Evolutionary conservation across 2,113 vertebrate species (phyloP), one percentile per base, ranked within the genome.

Genomic region (Clarias batrachus): DNA sequence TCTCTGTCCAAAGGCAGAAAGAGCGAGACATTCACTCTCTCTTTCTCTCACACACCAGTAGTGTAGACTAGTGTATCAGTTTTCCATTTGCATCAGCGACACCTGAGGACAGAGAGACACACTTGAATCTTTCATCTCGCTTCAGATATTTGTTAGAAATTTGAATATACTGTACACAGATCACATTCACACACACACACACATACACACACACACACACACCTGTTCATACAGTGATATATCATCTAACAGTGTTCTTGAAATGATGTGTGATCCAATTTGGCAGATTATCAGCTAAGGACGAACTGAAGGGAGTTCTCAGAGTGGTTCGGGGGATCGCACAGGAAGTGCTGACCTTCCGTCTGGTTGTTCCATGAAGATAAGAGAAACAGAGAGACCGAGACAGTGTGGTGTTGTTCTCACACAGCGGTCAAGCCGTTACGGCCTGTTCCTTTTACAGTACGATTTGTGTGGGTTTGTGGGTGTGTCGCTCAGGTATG

Each of bases 241-340:
- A 30, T 57, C 1, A 59, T 59, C 21, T 33, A 21, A 70, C 66
- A 52, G 13, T 23, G 65, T 56, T 71, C 27, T 33, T 30, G 25
- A 68, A 23, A 70, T 56, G 56, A 19, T 68, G 16, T 73, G 27
- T 57, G 4, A 71, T 74, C 14, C 17, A 86, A 52, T 87, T 95
- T 95, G 91, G 92, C 95, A 96, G 95, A 96, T 94, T 96, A 96
- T 92, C 94, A 96, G 87, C 93, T 96, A 84, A 92, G 95, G 95
- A 96, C 95, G 87, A 95, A 94, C 93, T 96, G 93, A 93, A 92
- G 90, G 92, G 80, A 78, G 17, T 62, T 66, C 3, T 68, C 48
- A 59, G 19, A 78, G 86, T 52, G 19, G 14, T 25, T 48, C 48
- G 33, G 0, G 1, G 37, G 56, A 27, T 12, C 27, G 23, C 76